These are phyloP conservation scores for Tretioscincus oriximinensis DNA, from an alignment of 2,113 vertebrate species.

Conservation along the genomic window DNA sequence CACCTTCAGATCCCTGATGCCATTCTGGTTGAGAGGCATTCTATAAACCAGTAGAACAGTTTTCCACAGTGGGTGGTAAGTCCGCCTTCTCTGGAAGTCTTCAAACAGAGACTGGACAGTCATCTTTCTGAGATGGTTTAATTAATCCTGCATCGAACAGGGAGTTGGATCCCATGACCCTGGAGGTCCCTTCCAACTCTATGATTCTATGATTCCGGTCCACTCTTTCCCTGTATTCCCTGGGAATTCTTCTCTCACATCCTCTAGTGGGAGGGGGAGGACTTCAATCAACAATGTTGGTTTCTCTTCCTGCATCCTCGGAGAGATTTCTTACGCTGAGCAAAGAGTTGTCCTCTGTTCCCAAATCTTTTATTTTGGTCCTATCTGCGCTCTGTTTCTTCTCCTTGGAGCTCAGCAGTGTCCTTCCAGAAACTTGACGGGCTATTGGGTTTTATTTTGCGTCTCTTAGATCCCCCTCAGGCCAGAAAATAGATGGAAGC, in stretches of 20 bases:
- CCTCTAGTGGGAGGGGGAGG: slow-evolving; percentile 43
- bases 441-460: slow-evolving; percentile 45
- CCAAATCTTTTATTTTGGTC: slow-evolving; percentile 25
- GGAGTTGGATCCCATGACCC: no score
- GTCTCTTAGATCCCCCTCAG: slow-evolving; percentile 12
- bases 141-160: no score
- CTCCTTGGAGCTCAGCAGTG: neutral
- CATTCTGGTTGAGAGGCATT: slow-evolving; percentile 12
- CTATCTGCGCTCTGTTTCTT: slow-evolving; percentile 12
- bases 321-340: slow-evolving; percentile 3
- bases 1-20: neutral
- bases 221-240: slow-evolving; percentile 3
- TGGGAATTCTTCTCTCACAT: slow-evolving; percentile 49
- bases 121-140: no score
- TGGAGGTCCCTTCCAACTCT: no score
- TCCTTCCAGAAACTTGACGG: slow-evolving; percentile 40
- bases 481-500: no score
- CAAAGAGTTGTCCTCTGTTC: slow-evolving; percentile 29
- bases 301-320: slow-evolving; percentile 36
- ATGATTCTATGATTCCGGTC: neutral
- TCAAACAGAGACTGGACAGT: no score
- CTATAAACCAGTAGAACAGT: no score
- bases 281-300: slow-evolving; percentile 30
- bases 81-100: no score
- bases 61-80: no score